These are phyloP conservation scores for Diadema setosum DNA, from an alignment of 35 echinoderm and acorn worm genomes.

Conservation along the genomic window DNA sequence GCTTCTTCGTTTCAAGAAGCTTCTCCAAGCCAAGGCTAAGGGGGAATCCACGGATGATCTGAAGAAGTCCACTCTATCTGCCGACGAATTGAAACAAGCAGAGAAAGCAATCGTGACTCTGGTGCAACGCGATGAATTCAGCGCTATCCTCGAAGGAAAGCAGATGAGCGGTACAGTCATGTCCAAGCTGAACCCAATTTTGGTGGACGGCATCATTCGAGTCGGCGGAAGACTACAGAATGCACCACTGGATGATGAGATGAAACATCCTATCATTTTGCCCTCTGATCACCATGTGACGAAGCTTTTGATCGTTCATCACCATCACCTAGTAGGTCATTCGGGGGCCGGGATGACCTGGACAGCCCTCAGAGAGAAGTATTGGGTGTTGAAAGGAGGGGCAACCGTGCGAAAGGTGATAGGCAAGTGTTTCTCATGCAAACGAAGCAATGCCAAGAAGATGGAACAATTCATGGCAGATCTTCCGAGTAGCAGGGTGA, in stretches of 20 bases:
- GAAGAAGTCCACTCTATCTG: neutral
- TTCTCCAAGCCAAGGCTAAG: neutral
- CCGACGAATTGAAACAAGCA: too few relatives aligned
- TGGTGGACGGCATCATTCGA: neutral
- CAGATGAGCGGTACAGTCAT: neutral
- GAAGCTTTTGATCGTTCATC: conserved; percentile 1
- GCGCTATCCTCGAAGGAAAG: neutral
- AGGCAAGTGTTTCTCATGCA: neutral
- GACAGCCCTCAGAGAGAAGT: neutral
- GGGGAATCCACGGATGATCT: neutral
- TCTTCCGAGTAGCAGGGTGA: conserved; percentile 21
- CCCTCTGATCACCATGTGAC: conserved; percentile 30
- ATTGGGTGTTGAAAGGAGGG: neutral
- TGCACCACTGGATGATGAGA: neutral
- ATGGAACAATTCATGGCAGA: conserved; percentile 49
- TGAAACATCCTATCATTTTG: conserved; percentile 48
- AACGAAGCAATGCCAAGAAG: neutral
- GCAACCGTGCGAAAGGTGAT: neutral
- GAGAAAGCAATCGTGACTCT: conserved; percentile 14
- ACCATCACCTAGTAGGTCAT: conserved; percentile 8
- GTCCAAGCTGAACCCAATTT: neutral
- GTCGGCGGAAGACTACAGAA: conserved; percentile 11
- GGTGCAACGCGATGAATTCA: neutral
- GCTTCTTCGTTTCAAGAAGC: conserved; percentile 3
- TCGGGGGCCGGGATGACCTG: neutral